Evolutionary conservation across 1,140 invertebrate species (phyloP).

Genomic region (Nixonia krombeini): DNA sequence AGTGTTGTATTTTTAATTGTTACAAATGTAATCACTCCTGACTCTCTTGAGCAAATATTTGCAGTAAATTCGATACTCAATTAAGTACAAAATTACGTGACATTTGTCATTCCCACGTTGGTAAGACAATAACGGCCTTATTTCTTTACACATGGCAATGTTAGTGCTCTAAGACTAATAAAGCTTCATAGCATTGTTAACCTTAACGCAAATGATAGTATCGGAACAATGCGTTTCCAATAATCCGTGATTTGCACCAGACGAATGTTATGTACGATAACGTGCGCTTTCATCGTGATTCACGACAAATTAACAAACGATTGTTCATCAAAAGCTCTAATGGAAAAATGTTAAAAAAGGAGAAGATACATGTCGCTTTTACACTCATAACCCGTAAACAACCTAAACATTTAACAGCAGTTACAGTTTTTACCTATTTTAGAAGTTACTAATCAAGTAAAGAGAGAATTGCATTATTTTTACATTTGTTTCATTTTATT

Average conservation of each 20-base stretch:
- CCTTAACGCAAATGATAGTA: conserved; percentile 58
- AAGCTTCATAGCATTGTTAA: conserved; percentile 61
- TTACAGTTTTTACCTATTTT: background rate
- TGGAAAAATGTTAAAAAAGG: conserved; percentile 35
- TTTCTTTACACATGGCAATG: conserved; percentile 44
- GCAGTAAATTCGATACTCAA: background rate
- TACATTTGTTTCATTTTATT: background rate
- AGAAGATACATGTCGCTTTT: conserved; percentile 20
- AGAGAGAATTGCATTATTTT: background rate
- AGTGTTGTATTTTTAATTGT: too few relatives aligned
- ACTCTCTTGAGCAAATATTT: too few relatives aligned
- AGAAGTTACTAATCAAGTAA: background rate
- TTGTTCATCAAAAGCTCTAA: conserved; percentile 42
- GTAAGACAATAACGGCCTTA: conserved; percentile 14
- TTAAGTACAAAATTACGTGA: too few relatives aligned
- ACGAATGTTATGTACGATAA: conserved; percentile 25
- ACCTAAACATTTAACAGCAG: background rate
- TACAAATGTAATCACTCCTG: too few relatives aligned
- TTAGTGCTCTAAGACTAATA: conserved; percentile 63
- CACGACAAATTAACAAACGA: conserved; percentile 30
- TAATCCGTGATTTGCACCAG: conserved; percentile 19
- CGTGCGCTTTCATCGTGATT: conserved; percentile 15
- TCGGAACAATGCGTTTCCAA: conserved; percentile 41
- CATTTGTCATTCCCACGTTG: conserved; percentile 10
- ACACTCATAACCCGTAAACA: conserved; percentile 1